Evolutionary conservation across 2,888 invertebrate genomes (phyloP), one percentile per base, ranked within the genome.

Genomic region (Girardia tigrina): DNA sequence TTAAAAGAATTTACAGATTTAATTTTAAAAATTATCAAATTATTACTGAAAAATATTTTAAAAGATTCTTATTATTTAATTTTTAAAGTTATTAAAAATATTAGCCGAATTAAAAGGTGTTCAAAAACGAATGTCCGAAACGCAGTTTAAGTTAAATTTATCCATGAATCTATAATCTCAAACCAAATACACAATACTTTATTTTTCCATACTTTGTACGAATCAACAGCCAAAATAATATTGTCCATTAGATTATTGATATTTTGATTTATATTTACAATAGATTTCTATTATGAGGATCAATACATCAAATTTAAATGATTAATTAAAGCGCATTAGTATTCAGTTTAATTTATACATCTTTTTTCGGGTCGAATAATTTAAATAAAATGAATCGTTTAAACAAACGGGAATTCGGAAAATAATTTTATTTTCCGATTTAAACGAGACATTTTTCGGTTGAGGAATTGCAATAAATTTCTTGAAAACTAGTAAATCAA

Each of bases 201-300:
- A n/a, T n/a, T n/a, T n/a, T n/a, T n/a, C n/a, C n/a, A n/a, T 56
- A 56, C 56, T 56, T 56, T 56, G 23, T 56, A 56, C 4, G 56
- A 56, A 56, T 56, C 56, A 56, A 56, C 56, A 56, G 56, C 56
- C 56, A 56, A 56, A 8, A 56, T 56, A 56, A 56, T 56, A 56
- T 56, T 56, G n/a, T 56, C 23, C 6, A 56, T 20, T 12, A 56
- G 4, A n/a, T 56, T 56, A 8, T n/a, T 56, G 23, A 20, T 56
- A 56, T 56, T 56, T 56, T 36, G 16, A 36, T 12, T 36, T 36
- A 36, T 36, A 36, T 12, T 36, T 36, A 12, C 36, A 36, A 36
- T n/a, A n/a, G n/a, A n/a, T n/a, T n/a, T n/a, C n/a, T n/a, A 36
- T 36, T 16, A 8, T 12, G 16, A 36, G 12, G 36, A 36, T 36